phyloP scores from a whole-genome alignment of 2,113 vertebrate genomes.

The Daboia siamensis region DNA sequence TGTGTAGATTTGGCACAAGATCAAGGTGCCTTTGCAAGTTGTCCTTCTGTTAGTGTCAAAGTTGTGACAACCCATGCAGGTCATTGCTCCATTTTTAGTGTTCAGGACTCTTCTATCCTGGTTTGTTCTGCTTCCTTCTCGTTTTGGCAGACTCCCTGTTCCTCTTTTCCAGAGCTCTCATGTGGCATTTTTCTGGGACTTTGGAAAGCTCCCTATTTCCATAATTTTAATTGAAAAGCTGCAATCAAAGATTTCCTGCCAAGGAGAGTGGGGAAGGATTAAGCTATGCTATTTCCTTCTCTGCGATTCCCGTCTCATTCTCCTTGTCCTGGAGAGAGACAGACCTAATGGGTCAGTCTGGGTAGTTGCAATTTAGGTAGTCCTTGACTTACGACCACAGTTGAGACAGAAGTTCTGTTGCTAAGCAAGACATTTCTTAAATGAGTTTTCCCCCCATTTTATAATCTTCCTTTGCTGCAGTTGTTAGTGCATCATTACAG shows the following conservation, averaged over 20 bases:
- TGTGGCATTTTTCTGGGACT: neutral
- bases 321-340: neutral
- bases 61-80: neutral
- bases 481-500: no score
- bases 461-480: no score
- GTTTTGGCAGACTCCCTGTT: no score
- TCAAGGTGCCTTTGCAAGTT: neutral
- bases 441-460: no score
- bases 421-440: no score
- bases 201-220: neutral
- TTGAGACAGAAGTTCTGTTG: no score
- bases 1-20: neutral
- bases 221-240: neutral
- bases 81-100: neutral
- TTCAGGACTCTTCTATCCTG: neutral
- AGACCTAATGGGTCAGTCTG: neutral
- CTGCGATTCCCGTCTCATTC: neutral
- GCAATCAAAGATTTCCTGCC: neutral
- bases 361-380: neutral
- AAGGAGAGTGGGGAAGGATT: neutral
- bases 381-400: no score
- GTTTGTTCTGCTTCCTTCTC: neutral
- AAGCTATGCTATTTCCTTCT: neutral
- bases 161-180: neutral
- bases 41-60: neutral